Conservation (phyloP, 2,797 vertebrate genomes). For the Sitta carolinensis region DNA sequence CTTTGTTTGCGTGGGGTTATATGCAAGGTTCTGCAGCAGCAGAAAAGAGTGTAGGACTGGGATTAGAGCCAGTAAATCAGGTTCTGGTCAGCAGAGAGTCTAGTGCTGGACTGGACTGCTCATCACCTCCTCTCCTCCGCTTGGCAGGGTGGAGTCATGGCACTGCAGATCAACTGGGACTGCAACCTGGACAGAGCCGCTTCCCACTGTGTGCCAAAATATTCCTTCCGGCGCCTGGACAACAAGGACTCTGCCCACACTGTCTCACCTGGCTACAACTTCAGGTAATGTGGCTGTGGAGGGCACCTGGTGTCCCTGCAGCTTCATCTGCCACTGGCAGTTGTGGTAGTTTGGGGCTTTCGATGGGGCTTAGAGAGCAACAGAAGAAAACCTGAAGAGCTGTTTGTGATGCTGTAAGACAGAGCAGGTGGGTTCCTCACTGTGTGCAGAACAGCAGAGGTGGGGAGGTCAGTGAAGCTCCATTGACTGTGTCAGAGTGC, state of each 20-base stretch:
- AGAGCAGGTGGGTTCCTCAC: neutral
- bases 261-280: slow-evolving; percentile 88
- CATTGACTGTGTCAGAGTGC: accelerated
- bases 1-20: neutral
- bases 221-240: slow-evolving; percentile 88
- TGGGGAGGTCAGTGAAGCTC: neutral
- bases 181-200: slow-evolving; percentile 85
- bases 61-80: neutral
- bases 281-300: slow-evolving; percentile 76
- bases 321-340: neutral
- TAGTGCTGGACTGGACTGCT: neutral
- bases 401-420: neutral
- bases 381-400: neutral
- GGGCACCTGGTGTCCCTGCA: neutral
- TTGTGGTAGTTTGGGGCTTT: neutral
- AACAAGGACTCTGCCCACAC: slow-evolving; percentile 77
- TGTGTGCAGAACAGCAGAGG: neutral
- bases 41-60: neutral
- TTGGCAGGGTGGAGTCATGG: slow-evolving; percentile 87
- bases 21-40: neutral
- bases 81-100: neutral
- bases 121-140: neutral
- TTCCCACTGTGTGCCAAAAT: slow-evolving; percentile 82
- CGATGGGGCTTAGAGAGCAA: neutral
- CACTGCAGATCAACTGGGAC: slow-evolving; percentile 88